Percentiles rank a stretch among this genome's conserved stretches.
phyloP scores from a whole-genome alignment of 2,888 invertebrate genomes.

The Yponomeuta plumbellus region DNA sequence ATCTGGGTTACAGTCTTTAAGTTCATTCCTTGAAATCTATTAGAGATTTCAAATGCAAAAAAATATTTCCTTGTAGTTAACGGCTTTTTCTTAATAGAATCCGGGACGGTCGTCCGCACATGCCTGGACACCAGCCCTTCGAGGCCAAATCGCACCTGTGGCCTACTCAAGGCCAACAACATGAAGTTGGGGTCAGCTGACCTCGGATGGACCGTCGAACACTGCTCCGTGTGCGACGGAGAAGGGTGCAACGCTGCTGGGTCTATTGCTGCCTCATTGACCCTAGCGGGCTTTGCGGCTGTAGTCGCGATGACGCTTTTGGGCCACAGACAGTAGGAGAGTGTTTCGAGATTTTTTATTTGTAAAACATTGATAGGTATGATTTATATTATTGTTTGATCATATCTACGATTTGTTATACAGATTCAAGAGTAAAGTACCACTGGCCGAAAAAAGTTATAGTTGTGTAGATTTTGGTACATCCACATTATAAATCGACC shows the following conservation, averaged over 20 bases:
- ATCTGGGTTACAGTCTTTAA: no score
- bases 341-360: no score
- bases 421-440: no score
- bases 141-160: slow-evolving; percentile 49
- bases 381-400: no score
- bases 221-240: slow-evolving; percentile 65
- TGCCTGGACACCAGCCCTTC: slow-evolving; percentile 56
- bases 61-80: no score
- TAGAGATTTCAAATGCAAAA: no score
- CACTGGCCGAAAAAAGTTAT: no score
- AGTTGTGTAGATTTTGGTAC: no score
- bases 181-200: slow-evolving; percentile 26
- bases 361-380: no score
- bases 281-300: slow-evolving; percentile 49
- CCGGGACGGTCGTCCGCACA: slow-evolving; percentile 52
- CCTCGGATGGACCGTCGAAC: slow-evolving; percentile 40
- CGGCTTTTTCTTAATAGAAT: slow-evolving; percentile 35
- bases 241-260: slow-evolving; percentile 73
- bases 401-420: no score
- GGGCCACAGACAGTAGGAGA: slow-evolving; percentile 46
- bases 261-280: slow-evolving; percentile 48
- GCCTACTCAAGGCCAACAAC: slow-evolving; percentile 36
- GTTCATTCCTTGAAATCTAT: no score
- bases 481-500: no score
- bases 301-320: slow-evolving; percentile 43